Conservation (phyloP, 1,140 invertebrate genomes). For the Venturia canescens region DNA sequence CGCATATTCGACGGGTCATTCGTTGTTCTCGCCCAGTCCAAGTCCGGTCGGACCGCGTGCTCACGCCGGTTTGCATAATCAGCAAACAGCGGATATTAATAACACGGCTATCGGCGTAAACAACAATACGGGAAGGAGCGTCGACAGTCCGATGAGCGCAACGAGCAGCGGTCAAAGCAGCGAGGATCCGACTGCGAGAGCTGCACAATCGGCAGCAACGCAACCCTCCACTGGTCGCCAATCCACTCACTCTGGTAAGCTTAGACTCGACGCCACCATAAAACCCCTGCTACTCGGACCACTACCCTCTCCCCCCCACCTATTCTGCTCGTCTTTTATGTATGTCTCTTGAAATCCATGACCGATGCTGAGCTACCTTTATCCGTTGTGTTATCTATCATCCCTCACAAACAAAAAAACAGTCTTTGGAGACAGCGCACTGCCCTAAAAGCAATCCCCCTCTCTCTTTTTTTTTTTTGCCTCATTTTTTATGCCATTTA, state of each 20-base stretch:
- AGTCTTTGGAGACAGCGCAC: too few relatives aligned
- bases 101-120: slow-evolving; percentile 43
- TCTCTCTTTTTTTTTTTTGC: background rate
- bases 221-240: slow-evolving; percentile 70
- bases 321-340: background rate
- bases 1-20: slow-evolving; percentile 69
- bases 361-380: background rate
- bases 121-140: slow-evolving; percentile 60
- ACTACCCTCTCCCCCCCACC: background rate
- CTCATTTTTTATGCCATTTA: background rate
- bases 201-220: slow-evolving; percentile 64
- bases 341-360: slow-evolving; percentile 6
- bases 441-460: background rate
- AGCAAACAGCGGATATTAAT: slow-evolving; percentile 71
- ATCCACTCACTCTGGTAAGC: slow-evolving; percentile 72
- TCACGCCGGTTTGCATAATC: slow-evolving; percentile 67
- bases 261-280: slow-evolving; percentile 19
- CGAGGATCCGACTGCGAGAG: slow-evolving; percentile 70
- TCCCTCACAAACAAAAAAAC: background rate
- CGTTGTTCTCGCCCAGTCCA: slow-evolving; percentile 76
- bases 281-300: background rate
- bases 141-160: slow-evolving; percentile 74
- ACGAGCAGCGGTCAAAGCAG: slow-evolving; percentile 75
- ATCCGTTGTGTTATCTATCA: slow-evolving; percentile 1
- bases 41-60: slow-evolving; percentile 73